Conservation (phyloP, 2,888 invertebrate genomes). For the Hoplodrina ambigua region DNA sequence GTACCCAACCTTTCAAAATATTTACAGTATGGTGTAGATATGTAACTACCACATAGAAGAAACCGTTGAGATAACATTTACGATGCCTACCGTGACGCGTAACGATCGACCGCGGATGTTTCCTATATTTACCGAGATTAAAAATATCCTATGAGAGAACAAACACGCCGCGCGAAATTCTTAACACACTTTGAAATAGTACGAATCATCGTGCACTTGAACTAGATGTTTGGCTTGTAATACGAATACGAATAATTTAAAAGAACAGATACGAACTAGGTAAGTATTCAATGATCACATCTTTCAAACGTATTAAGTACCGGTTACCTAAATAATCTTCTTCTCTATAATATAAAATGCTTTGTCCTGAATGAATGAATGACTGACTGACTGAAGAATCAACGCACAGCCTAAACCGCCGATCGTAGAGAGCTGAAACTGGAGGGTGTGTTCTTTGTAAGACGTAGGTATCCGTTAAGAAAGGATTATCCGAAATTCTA, state of each 20-base stretch:
- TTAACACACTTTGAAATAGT: constrained; percentile 51
- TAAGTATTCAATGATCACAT: too few relatives aligned
- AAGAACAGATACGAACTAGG: not conserved
- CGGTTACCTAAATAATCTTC: too few relatives aligned
- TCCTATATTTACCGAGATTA: constrained; percentile 67
- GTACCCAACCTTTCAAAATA: too few relatives aligned
- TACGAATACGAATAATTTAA: not conserved
- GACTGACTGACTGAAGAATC: too few relatives aligned
- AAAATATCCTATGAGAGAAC: constrained; percentile 73
- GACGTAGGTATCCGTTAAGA: too few relatives aligned
- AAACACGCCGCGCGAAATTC: constrained; percentile 60
- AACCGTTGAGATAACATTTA: constrained; percentile 22
- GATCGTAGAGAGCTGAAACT: too few relatives aligned
- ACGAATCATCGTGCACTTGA: constrained; percentile 49
- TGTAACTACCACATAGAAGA: constrained; percentile 17
- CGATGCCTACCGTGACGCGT: constrained; percentile 21
- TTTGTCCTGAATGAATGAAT: too few relatives aligned
- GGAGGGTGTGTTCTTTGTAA: too few relatives aligned
- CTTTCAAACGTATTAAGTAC: not conserved
- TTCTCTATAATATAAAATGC: too few relatives aligned
- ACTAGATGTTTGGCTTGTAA: constrained; percentile 33
- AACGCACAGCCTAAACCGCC: too few relatives aligned
- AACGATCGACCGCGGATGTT: constrained; percentile 29
- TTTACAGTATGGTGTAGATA: not conserved
- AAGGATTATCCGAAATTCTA: too few relatives aligned